Evolutionary conservation across 2,888 invertebrate genomes (phyloP), one percentile per base, ranked within the genome.

Genomic region (Drosophila demipolita): DNA sequence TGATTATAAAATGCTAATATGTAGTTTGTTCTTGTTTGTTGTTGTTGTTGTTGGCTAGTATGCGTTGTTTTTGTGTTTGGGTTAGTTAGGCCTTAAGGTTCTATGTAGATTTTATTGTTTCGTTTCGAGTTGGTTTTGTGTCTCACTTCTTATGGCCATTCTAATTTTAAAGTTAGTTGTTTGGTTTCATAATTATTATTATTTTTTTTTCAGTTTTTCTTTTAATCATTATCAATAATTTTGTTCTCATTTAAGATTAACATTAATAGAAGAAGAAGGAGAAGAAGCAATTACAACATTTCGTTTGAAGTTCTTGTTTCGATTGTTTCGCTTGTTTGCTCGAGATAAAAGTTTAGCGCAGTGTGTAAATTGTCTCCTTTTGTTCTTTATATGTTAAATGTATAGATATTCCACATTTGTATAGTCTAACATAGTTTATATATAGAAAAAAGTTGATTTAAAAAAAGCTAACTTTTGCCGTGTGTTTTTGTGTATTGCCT

Each of bases 11-110:
- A 85, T 82, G 85, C 69, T 63, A 53, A 61, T 29, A 73, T 72
- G 45, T 71, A 65, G 60, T 79, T 73, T 70, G 17, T 50, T 76
- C 29, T 48, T 57, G 32, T 50, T 66, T 69, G 11, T 52, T 74
- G n/a, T 42, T 66, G 65, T 65, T 73, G 66, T 63, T 76, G 72
- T 83, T 87, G 90, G 90, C 90, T 89, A 87, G 86, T 87, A 87
- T 89, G 78, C 73, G 90, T 54, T 78, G 57, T 75, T 61, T 66
- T 75, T 81, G 64, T 66, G 55, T 45, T 63, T 66, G 71, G 62
- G 82, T 82, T 81, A 82, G 83, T 83, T 69, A 61, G 72, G 69
- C 67, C 80, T 80, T 83, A 83, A 66, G 69, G 29, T 59, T 59
- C 75, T 74, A 78, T 57, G 38, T 58, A 32, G 69, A 26, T 52